Evolutionary conservation across 2,888 invertebrate genomes (phyloP).

Genomic region (Aelia acuminata): DNA sequence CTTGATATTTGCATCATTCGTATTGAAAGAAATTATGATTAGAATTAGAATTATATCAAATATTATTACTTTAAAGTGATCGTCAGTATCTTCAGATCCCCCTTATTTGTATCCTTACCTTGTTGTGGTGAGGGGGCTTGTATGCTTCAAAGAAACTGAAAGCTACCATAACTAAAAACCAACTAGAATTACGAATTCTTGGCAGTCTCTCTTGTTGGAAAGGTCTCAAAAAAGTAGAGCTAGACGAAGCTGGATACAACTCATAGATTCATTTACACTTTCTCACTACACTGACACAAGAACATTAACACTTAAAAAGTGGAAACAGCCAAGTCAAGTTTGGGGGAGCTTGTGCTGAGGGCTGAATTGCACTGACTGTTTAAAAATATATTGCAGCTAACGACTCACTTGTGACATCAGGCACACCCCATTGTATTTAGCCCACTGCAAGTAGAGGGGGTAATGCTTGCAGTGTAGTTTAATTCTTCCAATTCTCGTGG

Average conservation of each 20-base stretch:
- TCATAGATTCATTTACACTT: neutral
- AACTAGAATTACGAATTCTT: neutral
- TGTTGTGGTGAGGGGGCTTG: constrained; percentile 14
- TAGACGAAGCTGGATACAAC: neutral
- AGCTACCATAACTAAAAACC: neutral
- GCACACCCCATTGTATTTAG: constrained; percentile 7
- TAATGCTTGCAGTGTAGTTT: constrained; percentile 3
- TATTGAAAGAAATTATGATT: no score
- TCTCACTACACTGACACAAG: neutral
- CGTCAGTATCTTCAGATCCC: neutral
- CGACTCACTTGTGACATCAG: neutral
- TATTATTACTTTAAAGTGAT: neutral
- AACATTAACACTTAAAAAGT: constrained; percentile 9
- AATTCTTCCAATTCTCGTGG: constrained; percentile 8
- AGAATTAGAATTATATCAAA: neutral
- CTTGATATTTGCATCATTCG: neutral
- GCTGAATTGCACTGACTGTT: neutral
- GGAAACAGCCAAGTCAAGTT: neutral
- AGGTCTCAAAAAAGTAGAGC: constrained; percentile 1
- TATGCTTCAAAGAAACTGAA: neutral
- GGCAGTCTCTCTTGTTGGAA: neutral
- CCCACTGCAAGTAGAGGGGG: constrained; percentile 14
- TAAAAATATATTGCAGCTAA: neutral
- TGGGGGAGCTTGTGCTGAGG: neutral
- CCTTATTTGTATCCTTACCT: constrained; percentile 3